These are phyloP conservation scores for Tachycineta bicolor DNA, from an alignment of 2,113 vertebrate species.

Conservation along the genomic window DNA sequence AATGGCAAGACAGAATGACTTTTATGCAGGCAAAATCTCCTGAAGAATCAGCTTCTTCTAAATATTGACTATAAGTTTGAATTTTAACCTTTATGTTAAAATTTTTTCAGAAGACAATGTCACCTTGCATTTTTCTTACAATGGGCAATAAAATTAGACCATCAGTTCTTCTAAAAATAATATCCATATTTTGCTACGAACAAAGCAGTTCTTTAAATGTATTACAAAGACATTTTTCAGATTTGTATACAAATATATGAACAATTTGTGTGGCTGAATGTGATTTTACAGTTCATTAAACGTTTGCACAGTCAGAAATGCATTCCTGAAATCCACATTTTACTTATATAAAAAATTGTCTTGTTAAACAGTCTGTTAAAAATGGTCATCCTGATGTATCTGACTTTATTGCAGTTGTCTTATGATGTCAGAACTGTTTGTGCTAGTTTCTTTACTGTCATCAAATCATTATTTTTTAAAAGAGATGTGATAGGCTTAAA, in stretches of 20 bases:
- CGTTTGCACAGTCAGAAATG: not conserved
- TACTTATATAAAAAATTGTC: not conserved
- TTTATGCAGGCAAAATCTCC: not conserved
- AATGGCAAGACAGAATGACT: not conserved
- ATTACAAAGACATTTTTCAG: not conserved
- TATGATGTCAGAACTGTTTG: conserved; percentile 33
- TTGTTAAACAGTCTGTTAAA: not conserved
- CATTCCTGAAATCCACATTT: not conserved
- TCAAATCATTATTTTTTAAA: conserved; percentile 16
- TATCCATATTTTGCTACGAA: not conserved
- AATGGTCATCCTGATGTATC: not conserved
- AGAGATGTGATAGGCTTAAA: conserved; percentile 44
- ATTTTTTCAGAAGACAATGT: not conserved
- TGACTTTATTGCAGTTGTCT: conserved; percentile 8
- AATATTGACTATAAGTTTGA: not conserved
- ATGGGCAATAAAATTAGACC: not conserved
- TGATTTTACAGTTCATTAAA: not conserved
- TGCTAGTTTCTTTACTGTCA: conserved; percentile 20
- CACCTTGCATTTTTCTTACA: not conserved
- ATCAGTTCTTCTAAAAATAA: not conserved
- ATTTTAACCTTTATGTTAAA: not conserved
- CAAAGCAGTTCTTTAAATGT: not conserved
- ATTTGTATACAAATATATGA: not conserved
- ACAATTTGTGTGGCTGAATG: not conserved
- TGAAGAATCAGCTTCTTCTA: not conserved